Evolutionary conservation across 2,888 invertebrate species (phyloP), one percentile per base, ranked within the genome.

Genomic region (Patella ulyssiponensis): DNA sequence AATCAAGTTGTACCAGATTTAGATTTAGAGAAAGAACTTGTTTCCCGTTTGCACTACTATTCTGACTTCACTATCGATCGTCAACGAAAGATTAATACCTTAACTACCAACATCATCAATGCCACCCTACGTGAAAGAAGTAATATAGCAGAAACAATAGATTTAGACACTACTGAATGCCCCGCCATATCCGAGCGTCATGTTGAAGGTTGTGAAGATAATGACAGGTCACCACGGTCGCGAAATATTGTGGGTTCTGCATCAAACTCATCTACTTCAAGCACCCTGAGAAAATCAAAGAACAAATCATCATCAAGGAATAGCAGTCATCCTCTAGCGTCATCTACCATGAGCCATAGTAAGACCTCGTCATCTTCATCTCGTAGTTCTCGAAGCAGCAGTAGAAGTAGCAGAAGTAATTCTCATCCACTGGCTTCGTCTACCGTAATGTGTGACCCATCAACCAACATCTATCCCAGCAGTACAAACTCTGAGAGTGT

Each of bases 1-100:
- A 85, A 86, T 81, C 86, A 86, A 75, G 83, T 85, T 72, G 86
- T 86, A 12, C 86, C 86, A 7, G 85, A 85, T 73, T 73, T 73
- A 27, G 79, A 76, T 51, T 71, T 69, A 23, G 84, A 87, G 75
- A 85, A 88, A 78, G 88, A 88, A 54, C 84, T 87, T 14, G 83
- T 86, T 79, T 87, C 87, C 11, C 83, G 89, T 53, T 81, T 87
- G 73, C 83, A 87, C 78, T 88, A 88, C 75, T 89, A 89, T 75
- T 86, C 86, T 33, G 89, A 88, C 82, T 87, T 89, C 77, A 88
- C 87, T 33, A 78, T 88, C 12, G 88, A 88, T 76, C 82, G 87
- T 12, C 86, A 88, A 79, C 79, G 84, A n/a, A 88, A 88, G 75
- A 87, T 89, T 51, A 84, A 88, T 75, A 75, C 81, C 54, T 83